Evolutionary conservation across 2,888 invertebrate species (phyloP), one percentile per base, ranked within the genome.

Genomic region (Brachylomia viminalis): DNA sequence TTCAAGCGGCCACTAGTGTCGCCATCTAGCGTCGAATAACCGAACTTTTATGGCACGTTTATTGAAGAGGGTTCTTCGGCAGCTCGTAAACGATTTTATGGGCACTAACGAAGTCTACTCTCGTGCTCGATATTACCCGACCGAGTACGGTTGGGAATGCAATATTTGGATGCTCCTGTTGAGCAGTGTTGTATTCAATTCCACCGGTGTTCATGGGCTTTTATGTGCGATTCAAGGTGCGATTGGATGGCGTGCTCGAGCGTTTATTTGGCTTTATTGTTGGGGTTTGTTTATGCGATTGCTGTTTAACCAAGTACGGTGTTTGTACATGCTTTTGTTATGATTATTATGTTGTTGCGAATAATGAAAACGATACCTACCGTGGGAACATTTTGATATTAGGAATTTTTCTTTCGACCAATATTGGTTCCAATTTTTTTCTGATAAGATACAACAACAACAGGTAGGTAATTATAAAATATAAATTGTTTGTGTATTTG

Each of bases 171-270:
- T 94, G 94, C 96, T 95, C 92, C 93, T 94, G 95, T 94, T 92
- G 94, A 95, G 92, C 92, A 91, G 93, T 91, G 92, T 92, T 93
- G 94, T 95, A 96, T 96, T 96, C 94, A 96, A 96, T 96, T 96
- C 92, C 92, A 94, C 95, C 94, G 95, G 95, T 94, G 94, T 95
- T 95, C 95, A 95, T 94, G 94, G 94, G 95, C 94, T 95, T 96
- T 96, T 96, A 96, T 96, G 95, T 95, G 95, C 95, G 96, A 96
- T 96, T 96, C 96, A 95, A 96, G 96, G 96, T 96, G 96, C 95
- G 96, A 96, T 96, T 96, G 96, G 96, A 96, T 96, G 96, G 96
- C 95, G 95, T 96, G 95, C 96, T 96, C 89, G 94, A 95, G 94
- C 94, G 96, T 96, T 96, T 96, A 96, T 96, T 96, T 96, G 95